A percentile compares a stretch with the other conserved stretches of the same genome.
Evolutionary conservation across 2,113 vertebrate species (phyloP).

Genomic region (Noctilio leporinus): DNA sequence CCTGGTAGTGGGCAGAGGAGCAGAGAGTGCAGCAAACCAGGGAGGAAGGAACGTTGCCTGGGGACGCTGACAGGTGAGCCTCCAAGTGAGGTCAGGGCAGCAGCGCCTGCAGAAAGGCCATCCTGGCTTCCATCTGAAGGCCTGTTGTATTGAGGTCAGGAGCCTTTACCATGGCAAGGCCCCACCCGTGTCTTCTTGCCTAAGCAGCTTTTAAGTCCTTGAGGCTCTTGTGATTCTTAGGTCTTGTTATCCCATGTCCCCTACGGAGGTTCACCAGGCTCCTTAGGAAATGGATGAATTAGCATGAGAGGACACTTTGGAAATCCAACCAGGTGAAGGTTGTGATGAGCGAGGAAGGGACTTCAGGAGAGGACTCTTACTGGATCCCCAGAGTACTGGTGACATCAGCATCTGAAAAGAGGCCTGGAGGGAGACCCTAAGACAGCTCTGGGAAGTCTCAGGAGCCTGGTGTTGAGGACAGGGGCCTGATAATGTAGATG

Average conservation of each 20-base stretch:
- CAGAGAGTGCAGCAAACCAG: not conserved
- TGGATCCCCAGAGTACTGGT: not conserved
- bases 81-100: not conserved
- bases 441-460: not conserved
- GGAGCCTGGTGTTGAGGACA: not conserved
- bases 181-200: not conserved
- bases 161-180: not conserved
- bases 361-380: not conserved
- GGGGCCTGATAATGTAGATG: not conserved
- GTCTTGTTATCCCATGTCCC: not conserved
- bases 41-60: not conserved
- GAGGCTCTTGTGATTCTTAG: not conserved
- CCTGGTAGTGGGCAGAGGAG: not conserved
- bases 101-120: not conserved
- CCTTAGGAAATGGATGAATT: not conserved
- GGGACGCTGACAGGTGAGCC: not conserved
- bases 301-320: not conserved
- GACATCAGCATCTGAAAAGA: not conserved
- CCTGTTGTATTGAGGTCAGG: not conserved
- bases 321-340: not conserved
- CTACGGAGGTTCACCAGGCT: not conserved
- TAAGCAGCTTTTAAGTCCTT: not conserved
- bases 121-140: not conserved
- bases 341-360: not conserved
- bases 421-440: not conserved